Evolutionary conservation across 2,888 invertebrate species (phyloP).

Genomic region (Proisotoma minuta): DNA sequence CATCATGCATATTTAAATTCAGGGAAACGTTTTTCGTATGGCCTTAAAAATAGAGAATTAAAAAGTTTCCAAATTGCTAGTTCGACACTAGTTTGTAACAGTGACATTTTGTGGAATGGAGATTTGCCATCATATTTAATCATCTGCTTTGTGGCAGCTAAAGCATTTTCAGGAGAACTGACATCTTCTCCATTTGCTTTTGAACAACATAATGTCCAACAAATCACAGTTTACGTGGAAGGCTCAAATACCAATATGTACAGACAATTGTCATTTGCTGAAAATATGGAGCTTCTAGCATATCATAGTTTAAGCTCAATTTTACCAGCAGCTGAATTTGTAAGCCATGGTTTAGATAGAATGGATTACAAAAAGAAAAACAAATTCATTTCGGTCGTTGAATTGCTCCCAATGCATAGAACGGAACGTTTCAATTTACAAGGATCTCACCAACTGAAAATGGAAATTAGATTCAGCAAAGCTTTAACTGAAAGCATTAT

Average conservation of each 20-base stretch:
- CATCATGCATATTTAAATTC: background rate
- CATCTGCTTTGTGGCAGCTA: background rate
- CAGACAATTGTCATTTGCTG: background rate
- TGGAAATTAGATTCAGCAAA: background rate
- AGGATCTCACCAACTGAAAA: background rate
- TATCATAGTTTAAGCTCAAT: background rate
- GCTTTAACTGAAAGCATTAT: background rate
- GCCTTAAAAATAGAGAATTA: background rate
- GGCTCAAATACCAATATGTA: background rate
- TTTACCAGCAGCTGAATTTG: background rate
- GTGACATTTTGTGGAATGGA: background rate
- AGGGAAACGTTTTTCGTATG: background rate
- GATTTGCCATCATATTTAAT: background rate
- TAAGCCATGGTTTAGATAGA: background rate
- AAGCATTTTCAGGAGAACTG: background rate
- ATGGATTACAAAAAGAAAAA: background rate
- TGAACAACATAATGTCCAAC: background rate
- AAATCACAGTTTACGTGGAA: background rate
- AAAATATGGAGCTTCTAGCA: background rate
- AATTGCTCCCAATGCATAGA: background rate
- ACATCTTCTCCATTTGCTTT: background rate
- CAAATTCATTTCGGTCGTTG: background rate
- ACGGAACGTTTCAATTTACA: background rate
- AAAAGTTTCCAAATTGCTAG: background rate
- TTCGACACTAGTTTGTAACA: background rate